Conservation (phyloP, 2,888 invertebrate genomes). For the Troides aeacus region DNA sequence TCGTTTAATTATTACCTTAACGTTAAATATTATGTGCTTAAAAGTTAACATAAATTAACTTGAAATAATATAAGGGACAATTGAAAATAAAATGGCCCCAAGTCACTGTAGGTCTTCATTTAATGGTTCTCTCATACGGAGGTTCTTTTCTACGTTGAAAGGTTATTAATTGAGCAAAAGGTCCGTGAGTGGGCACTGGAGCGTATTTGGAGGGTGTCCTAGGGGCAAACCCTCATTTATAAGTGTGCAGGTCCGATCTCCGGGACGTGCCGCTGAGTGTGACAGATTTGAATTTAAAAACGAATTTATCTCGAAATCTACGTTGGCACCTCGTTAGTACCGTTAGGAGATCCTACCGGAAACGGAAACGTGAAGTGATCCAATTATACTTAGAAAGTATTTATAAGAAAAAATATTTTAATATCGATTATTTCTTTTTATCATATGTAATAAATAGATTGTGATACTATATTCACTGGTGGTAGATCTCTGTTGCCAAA, state of each 20-base stretch:
- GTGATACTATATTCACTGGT: too few relatives aligned
- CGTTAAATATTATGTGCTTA: too few relatives aligned
- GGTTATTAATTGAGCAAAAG: conserved; percentile 21
- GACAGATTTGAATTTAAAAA: conserved; percentile 29
- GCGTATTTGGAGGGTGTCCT: conserved; percentile 20
- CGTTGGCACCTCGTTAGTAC: not conserved
- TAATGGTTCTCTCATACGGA: not conserved
- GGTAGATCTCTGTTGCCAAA: too few relatives aligned
- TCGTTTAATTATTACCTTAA: too few relatives aligned
- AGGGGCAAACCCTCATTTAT: conserved; percentile 14
- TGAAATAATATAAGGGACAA: not conserved
- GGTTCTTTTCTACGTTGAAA: conserved; percentile 2
- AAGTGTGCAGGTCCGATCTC: conserved; percentile 10
- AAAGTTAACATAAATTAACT: too few relatives aligned
- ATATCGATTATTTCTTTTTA: too few relatives aligned
- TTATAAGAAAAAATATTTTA: too few relatives aligned
- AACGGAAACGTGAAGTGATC: too few relatives aligned
- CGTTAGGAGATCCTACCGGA: too few relatives aligned
- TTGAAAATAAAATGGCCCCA: not conserved
- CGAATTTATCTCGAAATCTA: conserved; percentile 14
- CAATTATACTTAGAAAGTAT: too few relatives aligned
- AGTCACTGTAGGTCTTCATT: not conserved
- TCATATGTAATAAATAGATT: too few relatives aligned
- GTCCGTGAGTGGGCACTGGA: conserved; percentile 16
- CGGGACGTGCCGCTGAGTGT: conserved; percentile 23